Conservation (phyloP, 2,113 vertebrate species). For the Gasterosteus aculeatus region DNA sequence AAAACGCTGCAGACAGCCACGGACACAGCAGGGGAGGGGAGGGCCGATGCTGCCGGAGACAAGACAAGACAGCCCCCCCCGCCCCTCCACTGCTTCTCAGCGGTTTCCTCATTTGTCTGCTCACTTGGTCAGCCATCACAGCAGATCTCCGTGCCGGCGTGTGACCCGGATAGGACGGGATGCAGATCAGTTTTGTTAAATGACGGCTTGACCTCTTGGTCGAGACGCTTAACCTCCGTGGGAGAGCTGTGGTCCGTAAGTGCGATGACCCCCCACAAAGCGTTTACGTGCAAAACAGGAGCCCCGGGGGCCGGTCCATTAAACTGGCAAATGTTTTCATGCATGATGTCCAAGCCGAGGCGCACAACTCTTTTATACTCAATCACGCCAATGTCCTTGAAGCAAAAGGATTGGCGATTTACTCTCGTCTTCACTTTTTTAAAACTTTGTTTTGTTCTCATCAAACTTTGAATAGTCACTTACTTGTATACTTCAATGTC, state of each 20-base stretch:
- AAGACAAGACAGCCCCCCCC: conserved; percentile 51
- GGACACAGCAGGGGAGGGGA: conserved; percentile 53
- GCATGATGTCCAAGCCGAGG: not conserved
- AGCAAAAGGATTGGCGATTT: not conserved
- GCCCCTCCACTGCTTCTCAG: conserved; percentile 22
- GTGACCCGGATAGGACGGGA: conserved; percentile 48
- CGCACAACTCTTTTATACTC: not conserved
- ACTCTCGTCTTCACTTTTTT: not conserved
- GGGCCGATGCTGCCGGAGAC: conserved; percentile 56
- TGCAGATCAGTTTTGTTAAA: conserved; percentile 54
- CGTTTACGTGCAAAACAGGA: conserved; percentile 20
- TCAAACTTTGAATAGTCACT: not conserved
- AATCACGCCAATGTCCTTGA: not conserved
- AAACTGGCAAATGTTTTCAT: conserved; percentile 31
- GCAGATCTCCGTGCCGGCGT: conserved; percentile 38
- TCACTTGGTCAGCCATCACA: conserved; percentile 66
- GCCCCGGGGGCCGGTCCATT: conserved; percentile 33
- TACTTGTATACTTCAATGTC: not conserved
- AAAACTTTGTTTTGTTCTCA: not conserved
- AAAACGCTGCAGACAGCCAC: conserved; percentile 45
- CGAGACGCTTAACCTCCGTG: conserved; percentile 62
- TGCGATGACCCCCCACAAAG: conserved; percentile 35
- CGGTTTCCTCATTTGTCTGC: conserved; percentile 64
- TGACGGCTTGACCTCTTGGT: conserved; percentile 50
- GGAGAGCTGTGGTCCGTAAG: conserved; percentile 26